Conservation (phyloP, 2,113 vertebrate genomes). For the Malurus cyaneus region DNA sequence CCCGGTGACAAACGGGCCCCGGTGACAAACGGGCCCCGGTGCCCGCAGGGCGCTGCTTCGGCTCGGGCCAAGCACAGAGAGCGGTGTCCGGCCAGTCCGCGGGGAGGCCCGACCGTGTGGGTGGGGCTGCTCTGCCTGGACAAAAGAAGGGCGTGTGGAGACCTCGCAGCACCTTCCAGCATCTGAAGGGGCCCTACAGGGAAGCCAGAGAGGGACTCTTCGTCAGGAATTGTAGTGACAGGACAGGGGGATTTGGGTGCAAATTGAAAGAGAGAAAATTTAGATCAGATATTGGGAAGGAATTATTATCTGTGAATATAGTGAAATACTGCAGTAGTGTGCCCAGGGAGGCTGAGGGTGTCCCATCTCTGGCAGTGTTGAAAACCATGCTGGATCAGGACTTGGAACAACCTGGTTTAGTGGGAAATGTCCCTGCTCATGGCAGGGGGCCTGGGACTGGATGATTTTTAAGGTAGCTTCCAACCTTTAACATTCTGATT, state of each 20-base stretch:
- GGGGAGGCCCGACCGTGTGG: rapidly evolving
- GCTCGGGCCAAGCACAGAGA: not conserved
- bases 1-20: too few species aligned
- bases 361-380: not conserved
- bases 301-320: not conserved
- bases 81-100: not conserved
- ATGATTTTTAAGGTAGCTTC: not conserved
- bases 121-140: not conserved
- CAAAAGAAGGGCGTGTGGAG: not conserved
- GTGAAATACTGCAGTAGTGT: not conserved
- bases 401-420: not conserved
- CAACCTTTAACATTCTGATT: not conserved
- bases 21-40: not conserved
- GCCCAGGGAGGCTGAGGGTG: too few species aligned
- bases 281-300: not conserved
- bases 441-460: not conserved
- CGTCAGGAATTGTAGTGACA: not conserved
- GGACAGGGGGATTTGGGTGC: not conserved
- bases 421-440: not conserved
- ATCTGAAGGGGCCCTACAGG: rapidly evolving
- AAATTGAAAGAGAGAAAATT: not conserved
- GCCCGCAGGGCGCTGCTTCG: rapidly evolving
- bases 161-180: not conserved
- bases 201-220: not conserved
- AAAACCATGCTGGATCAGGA: not conserved